A percentile compares a stretch with the other conserved stretches of the same genome.
Conservation (phyloP, 2,888 invertebrate genomes). For the Dicyrtoma fusca region DNA sequence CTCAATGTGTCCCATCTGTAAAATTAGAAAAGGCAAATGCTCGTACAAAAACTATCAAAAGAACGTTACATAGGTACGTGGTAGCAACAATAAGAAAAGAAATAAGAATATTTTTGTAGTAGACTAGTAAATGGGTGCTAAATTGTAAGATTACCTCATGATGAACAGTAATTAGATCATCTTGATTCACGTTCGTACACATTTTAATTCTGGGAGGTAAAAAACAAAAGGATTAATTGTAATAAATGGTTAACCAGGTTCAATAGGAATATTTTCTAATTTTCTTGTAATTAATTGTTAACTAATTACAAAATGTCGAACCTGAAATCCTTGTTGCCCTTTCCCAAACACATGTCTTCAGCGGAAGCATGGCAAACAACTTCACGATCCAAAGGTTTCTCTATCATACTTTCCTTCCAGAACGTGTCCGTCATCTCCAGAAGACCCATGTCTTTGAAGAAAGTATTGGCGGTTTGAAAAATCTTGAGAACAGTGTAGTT, state of each 20-base stretch:
- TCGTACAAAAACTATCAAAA: neutral
- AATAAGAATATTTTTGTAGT: too few relatives aligned
- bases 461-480: slow-evolving; percentile 81
- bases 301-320: too few relatives aligned
- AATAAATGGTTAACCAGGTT: too few relatives aligned
- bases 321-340: slow-evolving; percentile 28
- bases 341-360: slow-evolving; percentile 76
- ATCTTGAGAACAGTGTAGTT: slow-evolving; percentile 62
- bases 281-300: too few relatives aligned
- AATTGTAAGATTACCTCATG: slow-evolving; percentile 37
- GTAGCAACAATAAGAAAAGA: too few relatives aligned
- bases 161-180: slow-evolving; percentile 76
- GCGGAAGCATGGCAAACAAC: slow-evolving; percentile 72
- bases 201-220: slow-evolving; percentile 73
- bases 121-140: too few relatives aligned
- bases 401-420: slow-evolving; percentile 81
- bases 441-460: slow-evolving; percentile 78
- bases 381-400: slow-evolving; percentile 71
- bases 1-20: slow-evolving; percentile 60
- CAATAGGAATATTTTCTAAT: too few relatives aligned
- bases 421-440: slow-evolving; percentile 80
- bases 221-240: too few relatives aligned
- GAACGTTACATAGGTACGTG: neutral
- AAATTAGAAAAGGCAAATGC: too few relatives aligned
- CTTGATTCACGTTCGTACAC: slow-evolving; percentile 61